A percentile compares a stretch with the other conserved stretches of the same genome.
Conservation (phyloP, 2,113 vertebrate species). For the Cebidichthys violaceus region DNA sequence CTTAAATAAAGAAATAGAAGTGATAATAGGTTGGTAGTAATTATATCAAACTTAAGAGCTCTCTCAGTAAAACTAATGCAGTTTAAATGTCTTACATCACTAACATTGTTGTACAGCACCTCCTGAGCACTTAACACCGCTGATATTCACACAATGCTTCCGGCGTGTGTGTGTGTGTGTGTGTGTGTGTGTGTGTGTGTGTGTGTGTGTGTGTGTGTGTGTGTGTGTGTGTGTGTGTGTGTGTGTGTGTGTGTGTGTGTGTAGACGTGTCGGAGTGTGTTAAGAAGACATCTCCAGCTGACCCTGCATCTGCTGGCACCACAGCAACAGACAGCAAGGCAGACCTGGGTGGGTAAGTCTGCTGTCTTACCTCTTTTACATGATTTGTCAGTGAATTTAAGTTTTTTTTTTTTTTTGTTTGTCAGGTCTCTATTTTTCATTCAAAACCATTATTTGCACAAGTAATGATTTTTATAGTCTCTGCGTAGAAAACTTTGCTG, state of each 20-base stretch:
- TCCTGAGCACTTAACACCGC: background rate
- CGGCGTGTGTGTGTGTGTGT: background rate
- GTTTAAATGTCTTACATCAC: no score
- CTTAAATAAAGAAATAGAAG: background rate
- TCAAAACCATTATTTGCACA: background rate
- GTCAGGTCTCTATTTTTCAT: background rate
- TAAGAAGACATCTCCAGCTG: conserved; percentile 61
- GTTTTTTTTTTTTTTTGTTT: background rate
- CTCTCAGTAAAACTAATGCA: no score
- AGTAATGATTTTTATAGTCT: background rate
- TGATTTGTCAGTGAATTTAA: background rate
- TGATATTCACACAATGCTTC: conserved; percentile 19
- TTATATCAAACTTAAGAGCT: no score
- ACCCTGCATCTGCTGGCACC: conserved; percentile 49
- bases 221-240: conserved; percentile 1
- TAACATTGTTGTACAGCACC: background rate
- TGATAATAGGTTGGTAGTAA: no score
- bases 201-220: background rate
- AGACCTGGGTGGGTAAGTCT: conserved; percentile 79
- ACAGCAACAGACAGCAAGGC: conserved; percentile 57
- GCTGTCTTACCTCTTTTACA: background rate
- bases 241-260: conserved; percentile 31
- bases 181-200: conserved; percentile 31
- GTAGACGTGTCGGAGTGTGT: conserved; percentile 57
- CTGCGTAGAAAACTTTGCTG: conserved; percentile 33